These are phyloP conservation scores for Chaetogeoica ovagalla DNA, from an alignment of 2,888 invertebrate genomes.

Conservation along the genomic window DNA sequence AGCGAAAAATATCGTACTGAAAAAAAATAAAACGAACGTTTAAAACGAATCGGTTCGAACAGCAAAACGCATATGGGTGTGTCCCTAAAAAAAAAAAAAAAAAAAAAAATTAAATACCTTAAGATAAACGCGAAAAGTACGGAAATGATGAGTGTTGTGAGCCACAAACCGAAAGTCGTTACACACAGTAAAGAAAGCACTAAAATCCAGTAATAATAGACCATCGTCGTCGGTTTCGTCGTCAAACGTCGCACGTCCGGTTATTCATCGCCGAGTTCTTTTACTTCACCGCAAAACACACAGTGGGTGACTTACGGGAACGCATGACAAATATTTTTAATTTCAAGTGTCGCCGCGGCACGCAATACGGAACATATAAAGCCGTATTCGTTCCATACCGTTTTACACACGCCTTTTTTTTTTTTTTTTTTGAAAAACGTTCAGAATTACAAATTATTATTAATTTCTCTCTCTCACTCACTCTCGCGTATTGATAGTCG, in stretches of 20 bases:
- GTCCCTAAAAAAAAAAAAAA: no score
- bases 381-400: no score
- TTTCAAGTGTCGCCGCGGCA: no score
- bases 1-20: conserved; percentile 22
- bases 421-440: no score
- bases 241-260: neutral
- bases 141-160: conserved; percentile 20
- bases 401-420: no score
- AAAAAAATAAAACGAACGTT: neutral
- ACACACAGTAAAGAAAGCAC: neutral
- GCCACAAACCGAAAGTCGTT: conserved; percentile 35
- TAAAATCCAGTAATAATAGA: conserved; percentile 15
- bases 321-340: no score
- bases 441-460: no score
- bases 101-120: conserved; percentile 10
- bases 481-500: no score
- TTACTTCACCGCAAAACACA: neutral
- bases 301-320: no score
- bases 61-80: no score
- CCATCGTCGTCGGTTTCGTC: neutral
- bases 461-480: no score
- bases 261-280: neutral
- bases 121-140: neutral
- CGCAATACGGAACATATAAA: no score
- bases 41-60: neutral